A percentile compares a stretch with the other conserved stretches of the same genome.
Evolutionary conservation across 2,113 vertebrate species (phyloP).

Genomic region (Sinocyclocheilus anshuiensis): DNA sequence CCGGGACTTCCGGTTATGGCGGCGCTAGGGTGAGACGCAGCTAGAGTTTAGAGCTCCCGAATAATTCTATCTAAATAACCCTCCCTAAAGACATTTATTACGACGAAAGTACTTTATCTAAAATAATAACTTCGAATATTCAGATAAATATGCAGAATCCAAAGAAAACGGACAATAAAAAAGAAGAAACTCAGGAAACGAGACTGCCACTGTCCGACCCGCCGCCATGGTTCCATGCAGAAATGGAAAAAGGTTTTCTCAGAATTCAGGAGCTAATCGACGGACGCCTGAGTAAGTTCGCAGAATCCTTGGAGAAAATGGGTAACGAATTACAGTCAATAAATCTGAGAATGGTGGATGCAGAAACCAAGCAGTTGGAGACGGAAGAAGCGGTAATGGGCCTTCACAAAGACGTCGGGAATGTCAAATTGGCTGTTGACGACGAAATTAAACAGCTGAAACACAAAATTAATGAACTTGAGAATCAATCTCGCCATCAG

Average conservation of each 20-base stretch:
- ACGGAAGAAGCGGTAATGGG: background rate
- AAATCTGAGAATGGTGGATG: background rate
- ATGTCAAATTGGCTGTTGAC: background rate
- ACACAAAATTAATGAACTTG: background rate
- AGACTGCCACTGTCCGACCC: background rate
- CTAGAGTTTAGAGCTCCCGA: too few species aligned
- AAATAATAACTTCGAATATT: background rate
- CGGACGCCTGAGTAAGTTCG: background rate
- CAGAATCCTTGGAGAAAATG: slow-evolving; percentile 10
- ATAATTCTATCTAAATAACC: too few species aligned
- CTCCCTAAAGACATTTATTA: too few species aligned
- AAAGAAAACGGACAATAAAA: background rate
- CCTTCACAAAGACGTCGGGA: background rate
- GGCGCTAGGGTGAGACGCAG: too few species aligned
- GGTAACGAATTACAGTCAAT: background rate
- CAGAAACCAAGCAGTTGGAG: background rate
- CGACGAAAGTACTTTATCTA: too few species aligned
- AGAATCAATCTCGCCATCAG: background rate
- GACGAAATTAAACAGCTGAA: background rate
- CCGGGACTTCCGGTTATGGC: too few species aligned
- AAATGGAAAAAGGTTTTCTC: too few species aligned
- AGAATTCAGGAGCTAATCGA: too few species aligned
- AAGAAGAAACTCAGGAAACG: background rate
- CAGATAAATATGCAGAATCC: background rate
- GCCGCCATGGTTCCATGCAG: too few species aligned